A percentile compares a stretch with the other conserved stretches of the same genome.
Evolutionary conservation across 2,113 vertebrate species (phyloP).

Genomic region (Dinomys branickii): DNA sequence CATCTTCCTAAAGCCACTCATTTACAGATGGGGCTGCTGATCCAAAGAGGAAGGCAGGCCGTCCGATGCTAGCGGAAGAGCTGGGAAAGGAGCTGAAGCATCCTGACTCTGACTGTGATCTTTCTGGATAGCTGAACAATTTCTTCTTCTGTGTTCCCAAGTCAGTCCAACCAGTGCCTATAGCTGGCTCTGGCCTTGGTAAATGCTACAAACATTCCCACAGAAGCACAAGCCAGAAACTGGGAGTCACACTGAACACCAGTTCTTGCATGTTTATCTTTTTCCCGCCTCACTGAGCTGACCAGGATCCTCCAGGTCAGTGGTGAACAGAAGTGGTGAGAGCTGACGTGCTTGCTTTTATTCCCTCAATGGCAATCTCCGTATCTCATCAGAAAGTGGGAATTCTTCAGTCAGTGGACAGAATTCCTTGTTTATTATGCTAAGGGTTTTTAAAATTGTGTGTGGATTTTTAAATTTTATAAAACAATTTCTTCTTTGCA

Average conservation of each 20-base stretch:
- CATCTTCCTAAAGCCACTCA: not conserved
- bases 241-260: not conserved
- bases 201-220: not conserved
- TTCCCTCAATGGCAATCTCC: not conserved
- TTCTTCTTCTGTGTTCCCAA: not conserved
- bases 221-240: not conserved
- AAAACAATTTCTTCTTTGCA: not conserved
- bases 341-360: not conserved
- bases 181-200: not conserved
- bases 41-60: not conserved
- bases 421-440: not conserved
- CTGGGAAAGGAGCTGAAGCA: not conserved
- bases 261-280: not conserved
- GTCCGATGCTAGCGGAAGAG: not conserved
- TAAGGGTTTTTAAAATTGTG: not conserved
- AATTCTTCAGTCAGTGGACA: not conserved
- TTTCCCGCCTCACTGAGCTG: not conserved
- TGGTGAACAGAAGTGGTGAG: not conserved
- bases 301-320: not conserved
- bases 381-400: not conserved
- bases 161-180: not conserved
- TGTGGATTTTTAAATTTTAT: not conserved
- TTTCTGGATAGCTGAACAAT: not conserved
- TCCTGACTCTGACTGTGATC: not conserved
- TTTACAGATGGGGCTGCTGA: not conserved